These are phyloP conservation scores for Sesamia inferens DNA, from an alignment of 2,888 invertebrate genomes.

Conservation along the genomic window DNA sequence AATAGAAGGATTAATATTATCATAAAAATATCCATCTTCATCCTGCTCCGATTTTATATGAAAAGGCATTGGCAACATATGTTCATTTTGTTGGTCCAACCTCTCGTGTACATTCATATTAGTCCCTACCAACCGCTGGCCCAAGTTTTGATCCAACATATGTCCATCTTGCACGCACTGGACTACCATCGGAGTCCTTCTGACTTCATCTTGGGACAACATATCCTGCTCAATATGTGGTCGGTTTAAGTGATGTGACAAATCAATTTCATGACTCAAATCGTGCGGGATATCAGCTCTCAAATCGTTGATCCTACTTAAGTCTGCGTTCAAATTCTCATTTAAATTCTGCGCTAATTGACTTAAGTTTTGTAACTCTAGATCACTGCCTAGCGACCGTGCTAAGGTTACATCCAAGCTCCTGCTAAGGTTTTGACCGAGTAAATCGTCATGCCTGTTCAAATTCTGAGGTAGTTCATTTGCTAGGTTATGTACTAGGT, in stretches of 20 bases:
- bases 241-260: constrained; percentile 77
- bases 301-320: constrained; percentile 66
- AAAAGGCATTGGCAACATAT: constrained; percentile 80
- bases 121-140: constrained; percentile 60
- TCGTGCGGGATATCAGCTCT: constrained; percentile 72
- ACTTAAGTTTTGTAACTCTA: constrained; percentile 76
- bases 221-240: constrained; percentile 74
- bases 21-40: constrained; percentile 85
- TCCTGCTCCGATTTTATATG: constrained; percentile 86
- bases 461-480: constrained; percentile 75
- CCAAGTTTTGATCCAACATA: constrained; percentile 70
- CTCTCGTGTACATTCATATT: constrained; percentile 59
- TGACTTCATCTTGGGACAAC: constrained; percentile 63
- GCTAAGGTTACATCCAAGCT: constrained; percentile 63
- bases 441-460: constrained; percentile 73
- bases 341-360: constrained; percentile 76
- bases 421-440: constrained; percentile 62
- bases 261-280: constrained; percentile 75
- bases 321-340: constrained; percentile 75
- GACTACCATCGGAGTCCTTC: constrained; percentile 67
- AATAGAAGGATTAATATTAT: constrained; percentile 76
- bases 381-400: constrained; percentile 58
- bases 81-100: constrained; percentile 73
- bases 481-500: constrained; percentile 74
- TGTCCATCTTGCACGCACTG: constrained; percentile 64